Percentiles rank a stretch among this genome's conserved stretches.
Conservation (phyloP, 1,140 invertebrate genomes). For the Amyelois transitella region DNA sequence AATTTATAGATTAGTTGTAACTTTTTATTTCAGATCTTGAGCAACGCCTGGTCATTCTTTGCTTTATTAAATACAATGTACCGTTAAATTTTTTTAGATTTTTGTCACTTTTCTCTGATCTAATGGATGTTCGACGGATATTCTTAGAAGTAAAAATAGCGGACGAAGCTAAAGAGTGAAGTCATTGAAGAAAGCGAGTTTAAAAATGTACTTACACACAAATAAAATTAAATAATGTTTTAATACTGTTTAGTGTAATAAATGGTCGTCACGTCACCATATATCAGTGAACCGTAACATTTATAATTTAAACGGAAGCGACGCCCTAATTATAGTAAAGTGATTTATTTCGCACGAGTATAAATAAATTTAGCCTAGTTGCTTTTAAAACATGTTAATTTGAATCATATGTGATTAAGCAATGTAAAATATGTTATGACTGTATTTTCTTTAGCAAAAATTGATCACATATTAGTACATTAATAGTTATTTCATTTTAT, state of each 20-base stretch:
- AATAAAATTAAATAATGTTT: too few relatives aligned
- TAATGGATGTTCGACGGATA: too few relatives aligned
- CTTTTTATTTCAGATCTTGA: constrained; percentile 31
- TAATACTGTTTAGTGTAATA: too few relatives aligned
- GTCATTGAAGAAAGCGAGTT: too few relatives aligned
- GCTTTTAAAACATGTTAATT: not conserved
- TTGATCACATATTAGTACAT: too few relatives aligned
- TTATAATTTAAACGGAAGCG: not conserved
- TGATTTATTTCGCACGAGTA: not conserved
- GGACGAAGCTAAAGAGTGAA: too few relatives aligned
- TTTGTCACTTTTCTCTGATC: too few relatives aligned
- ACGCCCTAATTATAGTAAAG: not conserved
- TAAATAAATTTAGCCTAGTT: not conserved
- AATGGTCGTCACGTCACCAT: not conserved
- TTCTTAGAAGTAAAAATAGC: too few relatives aligned
- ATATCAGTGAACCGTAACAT: not conserved
- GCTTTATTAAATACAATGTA: constrained; percentile 30
- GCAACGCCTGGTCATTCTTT: constrained; percentile 35
- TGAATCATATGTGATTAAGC: not conserved
- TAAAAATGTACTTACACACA: too few relatives aligned
- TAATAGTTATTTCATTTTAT: too few relatives aligned
- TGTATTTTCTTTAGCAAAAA: too few relatives aligned
- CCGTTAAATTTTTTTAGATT: not conserved
- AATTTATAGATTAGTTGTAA: not conserved
- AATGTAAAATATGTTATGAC: not conserved